Conservation (phyloP, 2,797 vertebrate genomes). For the Acipenser oxyrinchus region DNA sequence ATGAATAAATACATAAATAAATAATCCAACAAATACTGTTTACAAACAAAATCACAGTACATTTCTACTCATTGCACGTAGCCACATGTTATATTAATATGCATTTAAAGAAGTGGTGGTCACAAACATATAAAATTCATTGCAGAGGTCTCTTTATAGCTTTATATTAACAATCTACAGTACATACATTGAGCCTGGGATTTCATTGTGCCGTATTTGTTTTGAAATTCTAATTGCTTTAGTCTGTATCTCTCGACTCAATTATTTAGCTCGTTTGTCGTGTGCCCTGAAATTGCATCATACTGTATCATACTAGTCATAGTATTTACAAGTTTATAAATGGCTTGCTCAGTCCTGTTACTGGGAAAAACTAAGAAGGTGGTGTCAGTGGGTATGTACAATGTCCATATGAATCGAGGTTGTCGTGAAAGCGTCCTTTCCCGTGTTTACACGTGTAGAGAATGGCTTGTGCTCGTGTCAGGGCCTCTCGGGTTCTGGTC, state of each 20-base stretch:
- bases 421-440: conserved; percentile 20
- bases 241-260: conserved; percentile 28
- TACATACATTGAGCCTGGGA: conserved; percentile 41
- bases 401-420: conserved; percentile 36
- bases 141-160: conserved; percentile 40
- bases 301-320: conserved; percentile 16
- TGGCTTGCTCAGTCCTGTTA: conserved; percentile 28
- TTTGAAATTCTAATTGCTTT: conserved; percentile 18
- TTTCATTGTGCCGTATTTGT: conserved; percentile 24
- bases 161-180: conserved; percentile 48
- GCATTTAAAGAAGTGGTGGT: conserved; percentile 39
- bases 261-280: conserved; percentile 30
- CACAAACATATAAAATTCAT: conserved; percentile 33
- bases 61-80: conserved; percentile 84
- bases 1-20: conserved; percentile 37
- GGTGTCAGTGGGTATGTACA: conserved; percentile 1
- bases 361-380: conserved; percentile 22
- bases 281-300: conserved; percentile 8
- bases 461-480: conserved; percentile 29
- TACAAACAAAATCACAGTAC: conserved; percentile 74
- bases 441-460: conserved; percentile 43
- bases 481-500: conserved; percentile 4
- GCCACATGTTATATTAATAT: conserved; percentile 66
- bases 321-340: conserved; percentile 32
- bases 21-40: conserved; percentile 56